A percentile compares a stretch with the other conserved stretches of the same genome.
Conservation (phyloP, 2,797 vertebrate species). For the Galaxias olidus region DNA sequence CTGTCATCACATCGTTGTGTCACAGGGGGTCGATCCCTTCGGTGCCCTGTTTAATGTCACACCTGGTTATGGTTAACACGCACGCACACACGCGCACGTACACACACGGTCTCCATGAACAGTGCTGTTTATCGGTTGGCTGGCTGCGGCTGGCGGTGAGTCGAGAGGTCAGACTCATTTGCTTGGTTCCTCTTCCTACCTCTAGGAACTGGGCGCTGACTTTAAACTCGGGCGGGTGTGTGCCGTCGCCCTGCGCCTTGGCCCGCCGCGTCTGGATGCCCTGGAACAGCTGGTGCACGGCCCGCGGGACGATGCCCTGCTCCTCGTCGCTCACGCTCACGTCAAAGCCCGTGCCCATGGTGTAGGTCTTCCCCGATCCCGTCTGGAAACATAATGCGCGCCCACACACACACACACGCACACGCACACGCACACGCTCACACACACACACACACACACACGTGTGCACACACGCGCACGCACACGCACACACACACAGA, state of each 20-base stretch:
- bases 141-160: too few relatives aligned
- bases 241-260: conserved; percentile 72
- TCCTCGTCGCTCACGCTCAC: conserved; percentile 77
- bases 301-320: conserved; percentile 92
- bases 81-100: conserved; percentile 16
- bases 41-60: conserved; percentile 39
- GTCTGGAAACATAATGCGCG: conserved; percentile 56
- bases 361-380: conserved; percentile 85
- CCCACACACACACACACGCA: conserved; percentile 15
- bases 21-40: conserved; percentile 34
- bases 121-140: too few relatives aligned
- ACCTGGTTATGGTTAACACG: conserved; percentile 55
- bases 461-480: too few relatives aligned
- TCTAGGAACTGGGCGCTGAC: conserved; percentile 98
- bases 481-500: too few relatives aligned
- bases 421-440: conserved; percentile 1
- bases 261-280: conserved; percentile 82
- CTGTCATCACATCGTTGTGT: conserved; percentile 59
- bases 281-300: conserved; percentile 90
- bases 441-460: too few relatives aligned
- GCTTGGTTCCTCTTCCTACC: conserved; percentile 66
- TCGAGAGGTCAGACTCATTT: too few relatives aligned
- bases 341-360: conserved; percentile 95
- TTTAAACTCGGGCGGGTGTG: conserved; percentile 89
- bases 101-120: neutral